Percentiles rank a stretch among this genome's conserved stretches.
Evolutionary conservation across 1,140 invertebrate genomes (phyloP).

Genomic region (Hermetia illucens): DNA sequence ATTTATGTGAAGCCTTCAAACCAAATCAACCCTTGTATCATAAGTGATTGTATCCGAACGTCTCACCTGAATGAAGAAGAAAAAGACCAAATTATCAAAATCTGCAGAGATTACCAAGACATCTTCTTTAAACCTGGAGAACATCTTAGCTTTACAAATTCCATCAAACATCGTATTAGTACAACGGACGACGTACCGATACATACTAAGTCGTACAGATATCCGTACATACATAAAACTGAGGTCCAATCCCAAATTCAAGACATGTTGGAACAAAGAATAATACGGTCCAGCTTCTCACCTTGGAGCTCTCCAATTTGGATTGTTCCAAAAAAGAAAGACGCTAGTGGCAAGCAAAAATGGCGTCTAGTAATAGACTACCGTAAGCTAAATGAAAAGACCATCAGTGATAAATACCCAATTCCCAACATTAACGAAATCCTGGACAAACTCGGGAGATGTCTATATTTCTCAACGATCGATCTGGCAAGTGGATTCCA

Average conservation of each 20-base stretch:
- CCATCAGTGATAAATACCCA: slow-evolving; percentile 28
- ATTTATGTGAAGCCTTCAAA: background rate
- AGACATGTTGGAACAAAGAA: slow-evolving; percentile 4
- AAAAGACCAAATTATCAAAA: slow-evolving; percentile 1
- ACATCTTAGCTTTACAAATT: slow-evolving; percentile 1
- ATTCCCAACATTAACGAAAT: slow-evolving; percentile 34
- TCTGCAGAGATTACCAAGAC: background rate
- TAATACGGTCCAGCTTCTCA: background rate
- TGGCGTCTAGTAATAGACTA: slow-evolving; percentile 24
- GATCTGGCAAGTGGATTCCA: slow-evolving; percentile 35
- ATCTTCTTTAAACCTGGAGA: background rate
- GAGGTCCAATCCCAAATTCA: slow-evolving; percentile 3
- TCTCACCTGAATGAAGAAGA: slow-evolving; percentile 7
- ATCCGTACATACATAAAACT: slow-evolving; percentile 2
- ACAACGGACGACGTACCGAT: slow-evolving; percentile 5
- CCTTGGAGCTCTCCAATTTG: too few relatives aligned
- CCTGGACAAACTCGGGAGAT: slow-evolving; percentile 29
- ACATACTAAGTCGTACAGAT: slow-evolving; percentile 5
- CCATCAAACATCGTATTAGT: slow-evolving; percentile 6
- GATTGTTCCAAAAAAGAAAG: too few relatives aligned
- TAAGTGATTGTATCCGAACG: too few relatives aligned
- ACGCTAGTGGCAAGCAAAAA: too few relatives aligned
- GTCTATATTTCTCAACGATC: slow-evolving; percentile 32
- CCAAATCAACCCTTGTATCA: slow-evolving; percentile 2
- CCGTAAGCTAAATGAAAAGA: slow-evolving; percentile 20